These are phyloP conservation scores for Rhopalosiphum padi DNA, from an alignment of 1,140 invertebrate genomes.

Conservation along the genomic window DNA sequence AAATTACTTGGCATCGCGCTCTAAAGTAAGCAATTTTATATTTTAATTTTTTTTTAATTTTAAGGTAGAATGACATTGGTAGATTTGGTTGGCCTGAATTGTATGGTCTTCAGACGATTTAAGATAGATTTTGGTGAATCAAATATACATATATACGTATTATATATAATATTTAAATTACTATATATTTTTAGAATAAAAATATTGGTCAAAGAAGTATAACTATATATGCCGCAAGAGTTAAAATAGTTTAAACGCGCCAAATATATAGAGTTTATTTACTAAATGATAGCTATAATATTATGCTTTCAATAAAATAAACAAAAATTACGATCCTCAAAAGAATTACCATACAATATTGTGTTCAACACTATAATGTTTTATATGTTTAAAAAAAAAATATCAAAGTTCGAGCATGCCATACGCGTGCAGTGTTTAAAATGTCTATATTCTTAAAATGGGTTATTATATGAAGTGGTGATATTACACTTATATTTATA, in stretches of 20 bases:
- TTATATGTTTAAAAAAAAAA: not conserved
- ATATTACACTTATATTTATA: not conserved
- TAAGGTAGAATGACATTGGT: not conserved
- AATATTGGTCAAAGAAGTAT: not conserved
- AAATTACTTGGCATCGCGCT: conserved; percentile 2
- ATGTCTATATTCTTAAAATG: not conserved
- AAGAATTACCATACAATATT: not conserved
- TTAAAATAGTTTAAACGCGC: not conserved
- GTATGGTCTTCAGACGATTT: conserved; percentile 1
- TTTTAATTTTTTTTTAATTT: conserved; percentile 26
- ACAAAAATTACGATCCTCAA: not conserved
- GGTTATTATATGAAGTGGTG: not conserved
- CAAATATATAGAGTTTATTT: not conserved
- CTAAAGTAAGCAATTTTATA: not conserved
- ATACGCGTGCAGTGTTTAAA: not conserved
- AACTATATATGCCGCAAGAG: not conserved
- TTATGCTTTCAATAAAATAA: not conserved
- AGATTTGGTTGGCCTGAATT: not conserved
- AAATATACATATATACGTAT: not conserved
- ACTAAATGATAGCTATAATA: not conserved
- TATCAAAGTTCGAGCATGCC: not conserved
- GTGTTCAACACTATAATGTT: not conserved
- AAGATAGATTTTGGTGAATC: not conserved
- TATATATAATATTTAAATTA: not conserved
- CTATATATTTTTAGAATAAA: not conserved